Conservation (phyloP, 1,140 invertebrate genomes). For the Glossosoma conforme region DNA sequence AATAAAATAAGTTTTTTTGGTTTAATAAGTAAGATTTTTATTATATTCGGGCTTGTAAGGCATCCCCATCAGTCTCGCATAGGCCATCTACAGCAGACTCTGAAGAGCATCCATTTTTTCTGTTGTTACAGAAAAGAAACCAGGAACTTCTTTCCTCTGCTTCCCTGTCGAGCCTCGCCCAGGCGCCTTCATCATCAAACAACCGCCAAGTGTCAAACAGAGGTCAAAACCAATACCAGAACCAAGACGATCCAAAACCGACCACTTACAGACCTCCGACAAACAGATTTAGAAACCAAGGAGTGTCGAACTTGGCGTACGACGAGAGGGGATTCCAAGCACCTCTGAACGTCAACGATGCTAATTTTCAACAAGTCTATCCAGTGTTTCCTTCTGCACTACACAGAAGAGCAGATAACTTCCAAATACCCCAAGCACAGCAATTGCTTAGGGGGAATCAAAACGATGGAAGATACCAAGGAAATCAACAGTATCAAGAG, state of each 20-base stretch:
- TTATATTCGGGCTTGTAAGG: too few species aligned
- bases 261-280: conserved; percentile 45
- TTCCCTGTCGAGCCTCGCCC: conserved; percentile 24
- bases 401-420: conserved; percentile 38
- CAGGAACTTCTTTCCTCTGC: conserved; percentile 37
- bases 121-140: conserved; percentile 51
- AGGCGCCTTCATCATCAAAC: conserved; percentile 28
- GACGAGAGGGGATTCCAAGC: conserved; percentile 23
- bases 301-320: conserved; percentile 33
- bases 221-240: conserved; percentile 32
- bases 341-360: conserved; percentile 34
- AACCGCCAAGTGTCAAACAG: conserved; percentile 31
- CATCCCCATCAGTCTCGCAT: too few species aligned
- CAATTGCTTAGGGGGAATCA: conserved; percentile 27
- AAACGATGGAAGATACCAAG: conserved; percentile 3
- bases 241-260: conserved; percentile 29
- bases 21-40: too few species aligned
- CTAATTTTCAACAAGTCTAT: conserved; percentile 32
- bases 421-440: conserved; percentile 35
- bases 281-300: conserved; percentile 34
- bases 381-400: conserved; percentile 25
- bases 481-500: too few species aligned
- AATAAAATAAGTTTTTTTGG: too few species aligned
- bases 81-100: conserved; percentile 23
- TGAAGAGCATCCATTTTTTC: conserved; percentile 36